Conservation (phyloP, 2,888 invertebrate species). For the Thecophora atra region DNA sequence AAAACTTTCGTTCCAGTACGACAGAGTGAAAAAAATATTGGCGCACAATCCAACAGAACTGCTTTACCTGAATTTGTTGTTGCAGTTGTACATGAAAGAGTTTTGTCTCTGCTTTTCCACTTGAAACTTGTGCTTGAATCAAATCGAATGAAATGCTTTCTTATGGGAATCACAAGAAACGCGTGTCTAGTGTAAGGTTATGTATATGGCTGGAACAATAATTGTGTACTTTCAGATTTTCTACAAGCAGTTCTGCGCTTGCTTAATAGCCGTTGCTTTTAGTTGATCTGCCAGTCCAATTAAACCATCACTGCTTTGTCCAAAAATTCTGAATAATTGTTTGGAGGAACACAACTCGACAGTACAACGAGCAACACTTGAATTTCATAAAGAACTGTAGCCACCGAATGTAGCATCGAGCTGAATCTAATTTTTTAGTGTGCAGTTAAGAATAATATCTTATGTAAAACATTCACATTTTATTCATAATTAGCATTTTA, state of each 20-base stretch:
- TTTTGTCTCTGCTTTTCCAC: background rate
- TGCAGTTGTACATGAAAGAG: background rate
- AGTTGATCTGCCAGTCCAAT: background rate
- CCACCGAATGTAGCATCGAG: no score
- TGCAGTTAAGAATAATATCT: no score
- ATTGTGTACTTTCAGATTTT: constrained; percentile 31
- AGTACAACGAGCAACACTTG: no score
- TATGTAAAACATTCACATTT: no score
- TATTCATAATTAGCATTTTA: no score
- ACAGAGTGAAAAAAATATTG: background rate
- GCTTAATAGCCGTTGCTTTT: background rate
- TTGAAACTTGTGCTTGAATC: constrained; percentile 1
- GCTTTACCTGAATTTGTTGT: no score
- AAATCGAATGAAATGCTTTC: constrained; percentile 46
- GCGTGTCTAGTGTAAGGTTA: constrained; percentile 48
- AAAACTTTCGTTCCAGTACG: background rate
- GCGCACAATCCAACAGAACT: no score
- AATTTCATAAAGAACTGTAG: no score
- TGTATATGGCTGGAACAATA: constrained; percentile 28
- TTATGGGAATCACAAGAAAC: constrained; percentile 63
- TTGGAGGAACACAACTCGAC: no score
- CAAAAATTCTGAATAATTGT: no score
- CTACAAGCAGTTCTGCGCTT: background rate
- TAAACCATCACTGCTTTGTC: background rate
- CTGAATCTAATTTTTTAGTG: no score